Base-by-base conservation (phyloP, 1,140 invertebrate species). In the Ctenoplectra terminalis region DNA sequence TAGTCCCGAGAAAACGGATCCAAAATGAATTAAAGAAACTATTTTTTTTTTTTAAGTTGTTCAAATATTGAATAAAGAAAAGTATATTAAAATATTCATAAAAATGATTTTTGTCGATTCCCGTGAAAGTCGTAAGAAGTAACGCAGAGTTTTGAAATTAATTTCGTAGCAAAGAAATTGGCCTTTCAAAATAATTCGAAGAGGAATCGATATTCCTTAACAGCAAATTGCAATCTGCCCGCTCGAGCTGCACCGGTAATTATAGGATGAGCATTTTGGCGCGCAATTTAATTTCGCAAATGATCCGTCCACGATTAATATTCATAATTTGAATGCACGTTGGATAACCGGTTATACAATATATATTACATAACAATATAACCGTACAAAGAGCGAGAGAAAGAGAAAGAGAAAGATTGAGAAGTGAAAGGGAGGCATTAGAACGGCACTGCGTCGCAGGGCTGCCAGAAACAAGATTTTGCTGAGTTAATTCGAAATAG, bases 281-380 rank as follows among this genome's bases (percentile, higher is more conserved):
- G 52, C 43, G 29, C 46, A 70, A 69, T 77, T 77, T 34, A 56
- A 70, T 77, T 70, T 58, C 67, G 77, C 56, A 80, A 80, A 80
- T 80, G 77, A 80, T 40, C 58, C 77, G 61, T 73, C 77, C 26
- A 43, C 43, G 69, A 73, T 80, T 80, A 73, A 80, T 73, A 80
- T 73, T 80, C 77, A 73, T 80, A 73, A 46, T 73, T 72, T 48
- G 34, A n/a, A n/a, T 15, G 2, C 43, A 52, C 46, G 77, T 80
- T 80, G 77, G 26, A 73, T 80, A 80, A 80, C 70, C 46, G 37
- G 48, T 80, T 79, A 73, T 73, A 79, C 58, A 79, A 79, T 79
- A 63, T 72, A 34, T n/a, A 43, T 79, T 79, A 37, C 56, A 37
- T 63, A 79, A 79, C 77, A 40, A 72, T 72, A n/a, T 72, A 79